A percentile compares a stretch with the other conserved stretches of the same genome.
Evolutionary conservation across 2,113 vertebrate species (phyloP).

Genomic region (Catharus fuscescens): DNA sequence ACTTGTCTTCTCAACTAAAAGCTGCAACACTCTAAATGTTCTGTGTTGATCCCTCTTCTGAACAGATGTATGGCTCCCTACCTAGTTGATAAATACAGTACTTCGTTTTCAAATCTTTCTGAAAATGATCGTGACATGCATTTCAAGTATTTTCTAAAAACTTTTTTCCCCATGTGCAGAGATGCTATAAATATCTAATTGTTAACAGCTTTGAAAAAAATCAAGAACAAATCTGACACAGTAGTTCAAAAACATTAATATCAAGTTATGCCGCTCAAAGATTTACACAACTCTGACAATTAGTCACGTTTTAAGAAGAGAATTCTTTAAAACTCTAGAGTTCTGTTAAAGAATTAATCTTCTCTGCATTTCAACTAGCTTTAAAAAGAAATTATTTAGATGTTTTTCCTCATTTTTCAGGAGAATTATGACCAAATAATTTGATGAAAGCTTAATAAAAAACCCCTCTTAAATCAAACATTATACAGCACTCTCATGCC

Average conservation of each 20-base stretch:
- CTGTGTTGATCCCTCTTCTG: background rate
- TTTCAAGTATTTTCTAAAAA: background rate
- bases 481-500: background rate
- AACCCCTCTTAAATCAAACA: background rate
- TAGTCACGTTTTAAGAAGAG: background rate
- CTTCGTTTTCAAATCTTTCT: background rate
- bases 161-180: background rate
- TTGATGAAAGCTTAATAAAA: background rate
- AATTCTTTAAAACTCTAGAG: background rate
- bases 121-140: background rate
- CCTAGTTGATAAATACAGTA: background rate
- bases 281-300: background rate
- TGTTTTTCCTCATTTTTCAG: background rate
- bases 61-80: background rate
- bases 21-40: background rate
- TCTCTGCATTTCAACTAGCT: background rate
- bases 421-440: background rate
- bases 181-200: background rate
- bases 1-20: background rate
- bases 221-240: background rate
- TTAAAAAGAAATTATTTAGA: background rate
- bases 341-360: background rate
- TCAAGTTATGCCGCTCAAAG: background rate
- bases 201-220: background rate
- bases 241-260: background rate